Conservation (phyloP, 2,797 vertebrate genomes). For the Macropodus opercularis region DNA sequence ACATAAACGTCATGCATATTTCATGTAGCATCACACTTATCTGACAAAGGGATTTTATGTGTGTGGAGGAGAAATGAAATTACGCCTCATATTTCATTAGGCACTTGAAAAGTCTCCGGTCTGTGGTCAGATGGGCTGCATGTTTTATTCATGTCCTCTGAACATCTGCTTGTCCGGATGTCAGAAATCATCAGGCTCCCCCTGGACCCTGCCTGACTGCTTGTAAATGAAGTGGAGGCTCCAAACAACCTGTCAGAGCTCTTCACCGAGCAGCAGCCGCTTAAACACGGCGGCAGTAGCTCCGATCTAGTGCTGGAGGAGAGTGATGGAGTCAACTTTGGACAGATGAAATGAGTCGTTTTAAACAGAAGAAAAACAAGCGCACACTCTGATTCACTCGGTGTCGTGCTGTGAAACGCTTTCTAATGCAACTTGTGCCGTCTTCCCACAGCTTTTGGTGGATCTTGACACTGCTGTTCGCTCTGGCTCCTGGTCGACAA, state of each 20-base stretch:
- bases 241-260: slow-evolving; percentile 75
- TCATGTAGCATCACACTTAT: slow-evolving; percentile 68
- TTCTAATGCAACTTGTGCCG: slow-evolving; percentile 52
- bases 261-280: slow-evolving; percentile 51
- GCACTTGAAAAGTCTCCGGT: slow-evolving; percentile 58
- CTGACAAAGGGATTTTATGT: slow-evolving; percentile 60
- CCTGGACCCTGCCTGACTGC: slow-evolving; percentile 67
- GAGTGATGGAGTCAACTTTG: slow-evolving; percentile 52
- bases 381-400: slow-evolving; percentile 38
- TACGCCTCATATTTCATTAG: slow-evolving; percentile 76
- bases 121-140: slow-evolving; percentile 68
- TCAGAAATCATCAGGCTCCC: slow-evolving; percentile 76
- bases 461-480: slow-evolving; percentile 76
- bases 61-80: slow-evolving; percentile 65
- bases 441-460: slow-evolving; percentile 69
- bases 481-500: slow-evolving; percentile 77
- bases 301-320: slow-evolving; percentile 28
- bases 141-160: slow-evolving; percentile 83
- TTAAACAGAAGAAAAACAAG: slow-evolving; percentile 15
- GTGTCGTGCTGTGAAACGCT: slow-evolving; percentile 46
- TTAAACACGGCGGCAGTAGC: slow-evolving; percentile 37
- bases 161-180: slow-evolving; percentile 78
- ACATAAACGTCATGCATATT: slow-evolving; percentile 76
- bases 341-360: neutral
- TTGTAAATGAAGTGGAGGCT: slow-evolving; percentile 76